Conservation (phyloP, 2,113 vertebrate genomes). For the Datnioides undecimradiatus region DNA sequence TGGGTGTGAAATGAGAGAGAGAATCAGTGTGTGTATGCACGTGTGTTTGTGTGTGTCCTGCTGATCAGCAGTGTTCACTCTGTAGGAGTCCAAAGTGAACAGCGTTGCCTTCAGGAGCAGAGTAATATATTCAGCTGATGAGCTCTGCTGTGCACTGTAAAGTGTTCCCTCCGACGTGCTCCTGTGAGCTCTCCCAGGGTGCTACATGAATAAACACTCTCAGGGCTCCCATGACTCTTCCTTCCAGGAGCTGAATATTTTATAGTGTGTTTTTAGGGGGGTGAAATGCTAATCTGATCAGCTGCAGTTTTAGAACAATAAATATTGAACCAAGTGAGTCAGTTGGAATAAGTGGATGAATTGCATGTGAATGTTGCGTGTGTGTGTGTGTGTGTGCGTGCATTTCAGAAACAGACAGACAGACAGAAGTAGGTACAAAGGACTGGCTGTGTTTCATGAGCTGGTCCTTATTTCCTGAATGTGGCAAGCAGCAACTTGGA, state of each 20-base stretch:
- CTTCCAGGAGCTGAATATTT: constrained; percentile 67
- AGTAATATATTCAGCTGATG: constrained; percentile 80
- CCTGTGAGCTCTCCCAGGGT: constrained; percentile 63
- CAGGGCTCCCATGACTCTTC: constrained; percentile 68
- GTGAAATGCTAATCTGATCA: constrained; percentile 64
- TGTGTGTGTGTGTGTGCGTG: constrained; percentile 33
- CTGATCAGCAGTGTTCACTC: constrained; percentile 76
- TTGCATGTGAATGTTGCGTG: constrained; percentile 23
- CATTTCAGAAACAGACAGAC: constrained; percentile 20
- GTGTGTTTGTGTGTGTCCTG: constrained; percentile 60
- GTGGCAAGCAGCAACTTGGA: constrained; percentile 75
- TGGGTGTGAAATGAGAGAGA: constrained; percentile 59
- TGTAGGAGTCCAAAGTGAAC: constrained; percentile 72
- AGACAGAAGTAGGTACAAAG: constrained; percentile 67
- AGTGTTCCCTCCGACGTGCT: constrained; percentile 60
- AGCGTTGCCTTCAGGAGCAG: constrained; percentile 74
- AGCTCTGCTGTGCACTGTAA: constrained; percentile 71
- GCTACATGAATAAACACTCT: constrained; percentile 76
- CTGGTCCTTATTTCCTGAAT: constrained; percentile 81
- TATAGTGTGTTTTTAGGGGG: constrained; percentile 36
- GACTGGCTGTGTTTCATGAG: constrained; percentile 80
- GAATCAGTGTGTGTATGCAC: constrained; percentile 35
- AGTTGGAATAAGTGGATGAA: constrained; percentile 22
- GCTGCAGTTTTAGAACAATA: constrained; percentile 62
- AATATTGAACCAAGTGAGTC: constrained; percentile 57